Conservation (phyloP, 2,797 vertebrate genomes). For the Dallia pectoralis region DNA sequence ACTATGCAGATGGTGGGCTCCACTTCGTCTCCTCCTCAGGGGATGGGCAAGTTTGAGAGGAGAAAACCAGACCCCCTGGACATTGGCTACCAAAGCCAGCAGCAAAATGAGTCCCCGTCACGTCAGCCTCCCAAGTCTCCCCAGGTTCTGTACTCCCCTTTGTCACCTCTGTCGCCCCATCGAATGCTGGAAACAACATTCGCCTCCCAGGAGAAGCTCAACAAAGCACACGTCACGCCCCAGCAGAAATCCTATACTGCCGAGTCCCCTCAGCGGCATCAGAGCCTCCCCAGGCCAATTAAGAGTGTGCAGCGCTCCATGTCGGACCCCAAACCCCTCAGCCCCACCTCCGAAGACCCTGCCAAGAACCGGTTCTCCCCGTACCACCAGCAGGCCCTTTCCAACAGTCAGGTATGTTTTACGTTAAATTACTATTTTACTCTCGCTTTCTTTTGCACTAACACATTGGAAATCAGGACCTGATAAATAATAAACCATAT, state of each 20-base stretch:
- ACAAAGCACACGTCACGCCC: slow-evolving; percentile 96
- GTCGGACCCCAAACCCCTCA: slow-evolving; percentile 98
- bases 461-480: background rate
- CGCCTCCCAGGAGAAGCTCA: slow-evolving; percentile 92
- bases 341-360: slow-evolving; percentile 94
- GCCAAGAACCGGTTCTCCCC: slow-evolving; percentile 91
- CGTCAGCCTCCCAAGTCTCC: slow-evolving; percentile 96
- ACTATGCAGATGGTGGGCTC: slow-evolving; percentile 90
- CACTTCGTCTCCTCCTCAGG: slow-evolving; percentile 79
- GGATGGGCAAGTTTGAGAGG: slow-evolving; percentile 87
- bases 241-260: slow-evolving; percentile 94
- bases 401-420: slow-evolving; percentile 89
- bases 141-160: slow-evolving; percentile 96
- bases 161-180: slow-evolving; percentile 95
- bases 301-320: slow-evolving; percentile 98
- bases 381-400: slow-evolving; percentile 89
- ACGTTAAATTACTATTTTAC: slow-evolving; percentile 3
- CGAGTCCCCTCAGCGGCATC: slow-evolving; percentile 88
- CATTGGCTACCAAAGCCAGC: slow-evolving; percentile 87
- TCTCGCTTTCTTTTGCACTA: background rate
- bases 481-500: background rate
- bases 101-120: slow-evolving; percentile 83
- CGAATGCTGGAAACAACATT: slow-evolving; percentile 95
- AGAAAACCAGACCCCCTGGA: slow-evolving; percentile 97
- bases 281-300: slow-evolving; percentile 92